Evolutionary conservation across 2,797 vertebrate genomes (phyloP), one percentile per base, ranked within the genome.

Genomic region (Paratrypauchen microcephalus): DNA sequence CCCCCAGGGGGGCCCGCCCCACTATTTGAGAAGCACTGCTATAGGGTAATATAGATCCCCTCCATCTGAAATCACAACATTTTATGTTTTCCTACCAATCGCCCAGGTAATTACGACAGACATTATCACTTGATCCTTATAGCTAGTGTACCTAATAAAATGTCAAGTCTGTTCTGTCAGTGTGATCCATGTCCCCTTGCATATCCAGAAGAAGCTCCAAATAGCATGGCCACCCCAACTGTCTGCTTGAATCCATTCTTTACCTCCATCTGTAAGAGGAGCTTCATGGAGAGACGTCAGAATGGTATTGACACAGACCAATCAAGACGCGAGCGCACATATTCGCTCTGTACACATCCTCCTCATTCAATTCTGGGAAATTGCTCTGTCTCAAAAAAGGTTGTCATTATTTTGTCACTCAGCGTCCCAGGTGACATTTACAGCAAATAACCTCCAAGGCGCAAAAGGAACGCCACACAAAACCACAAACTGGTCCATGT

Each of bases 371-470:
- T 92, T 91, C 86, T 76, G 81, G 88, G 87, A 93, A 94, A 93
- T 91, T 89, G 88, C 85, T 89, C 80, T 81, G 78, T 80, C 86
- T 91, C 77, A 82, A 92, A 92, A 88, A 85, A 84, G 84, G 85
- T 87, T 91, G 89, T 91, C 89, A 93, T 94, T 93, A 93, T 91
- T 92, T 92, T 91, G 89, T 92, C 90, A 92, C 89, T 88, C 88
- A 80, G 81, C 64, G 68, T 92, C 89, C 87, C 88, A 87, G 86
- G 86, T 93, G 92, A 92, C 91, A 93, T 93, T 93, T 92, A 91
- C 75, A 87, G 91, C 86, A 91, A 92, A 93, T 92, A 91, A 87
- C 83, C 84, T 87, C 79, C 76, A 23, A 63, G 70, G 78, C 74
- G 74, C 36, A 80, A 87, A 80, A 73, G 74, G 76, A 80, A 83